Base-by-base conservation (phyloP, 2,888 invertebrate species). In the Epirrita christyi region DNA sequence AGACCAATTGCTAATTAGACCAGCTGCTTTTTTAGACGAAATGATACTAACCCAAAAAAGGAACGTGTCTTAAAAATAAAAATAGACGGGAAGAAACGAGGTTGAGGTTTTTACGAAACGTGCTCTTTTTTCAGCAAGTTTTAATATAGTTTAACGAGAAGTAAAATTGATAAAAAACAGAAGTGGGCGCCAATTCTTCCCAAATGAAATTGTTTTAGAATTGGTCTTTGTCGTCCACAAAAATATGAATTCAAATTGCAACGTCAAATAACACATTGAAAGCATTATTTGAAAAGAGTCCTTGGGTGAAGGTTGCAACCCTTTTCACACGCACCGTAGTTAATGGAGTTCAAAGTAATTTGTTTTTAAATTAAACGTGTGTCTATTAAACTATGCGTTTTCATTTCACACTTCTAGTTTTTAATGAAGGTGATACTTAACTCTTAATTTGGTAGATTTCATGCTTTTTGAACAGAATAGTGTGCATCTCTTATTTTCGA, bases 311-410 rank as follows among this genome's bases (percentile, higher is more conserved):
- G 56, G 66, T 61, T 63, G 59, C 60, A 57, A 66, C 50, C 66
- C 66, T 71, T 70, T 61, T 57, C 65, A 69, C 53, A 60, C 63
- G 38, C 59, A 59, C 57, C 61, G 53, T 62, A 38, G 52, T 70
- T 69, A 73, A 68, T 63, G 57, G 54, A 54, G 57, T 40, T 51
- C 49, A 65, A 64, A 66, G 50, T 68, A 51, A 58, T 62, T 63
- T 58, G 56, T 67, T 66, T 70, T 64, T 52, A 55, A 59, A 59
- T 63, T 57, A 59, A 65, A 60, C 28, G 46, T 48, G 44, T 37
- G 29, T 48, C n/a, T n/a, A n/a, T 14, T 27, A 49, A 59, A 65
- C 61, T 63, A 57, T 63, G 59, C 56, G 11, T 49, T n/a, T 36
- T 56, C 57, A 59, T 63, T 63, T 21, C 59, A 62, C 54, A 7